A percentile compares a stretch with the other conserved stretches of the same genome.
These are phyloP conservation scores for Myioborus miniatus DNA, from an alignment of 2,797 vertebrate genomes.

Conservation along the genomic window DNA sequence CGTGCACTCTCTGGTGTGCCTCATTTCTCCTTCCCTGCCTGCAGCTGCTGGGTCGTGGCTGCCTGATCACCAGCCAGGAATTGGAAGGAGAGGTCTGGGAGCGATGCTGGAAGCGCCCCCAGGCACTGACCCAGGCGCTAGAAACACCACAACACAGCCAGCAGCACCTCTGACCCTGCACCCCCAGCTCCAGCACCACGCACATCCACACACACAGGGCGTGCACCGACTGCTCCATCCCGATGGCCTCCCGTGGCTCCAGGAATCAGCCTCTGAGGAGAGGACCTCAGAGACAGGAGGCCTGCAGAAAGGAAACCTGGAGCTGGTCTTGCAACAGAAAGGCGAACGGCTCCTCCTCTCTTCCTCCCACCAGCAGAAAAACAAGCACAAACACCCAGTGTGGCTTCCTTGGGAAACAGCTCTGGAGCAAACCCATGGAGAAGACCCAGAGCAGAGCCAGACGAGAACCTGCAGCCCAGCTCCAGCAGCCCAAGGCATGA, in stretches of 20 bases:
- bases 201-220: neutral
- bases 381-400: neutral
- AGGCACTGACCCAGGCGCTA: rapidly evolving
- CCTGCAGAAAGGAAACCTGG: neutral
- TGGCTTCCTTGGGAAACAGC: neutral
- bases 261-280: neutral
- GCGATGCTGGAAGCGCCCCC: neutral
- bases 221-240: neutral
- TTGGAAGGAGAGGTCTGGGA: neutral
- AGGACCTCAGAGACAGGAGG: neutral
- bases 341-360: neutral
- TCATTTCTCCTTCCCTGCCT: neutral
- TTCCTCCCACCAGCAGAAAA: conserved; percentile 19
- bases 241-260: neutral
- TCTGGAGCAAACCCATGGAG: neutral
- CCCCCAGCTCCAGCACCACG: neutral
- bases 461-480: neutral
- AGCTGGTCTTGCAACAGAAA: neutral
- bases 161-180: neutral
- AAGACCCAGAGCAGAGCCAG: neutral
- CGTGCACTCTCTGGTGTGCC: neutral
- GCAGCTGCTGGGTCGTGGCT: neutral
- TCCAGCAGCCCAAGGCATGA: rapidly evolving
- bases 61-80: neutral
- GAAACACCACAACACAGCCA: neutral